Percentiles rank a stretch among this genome's conserved stretches.
Conservation (phyloP, 1,140 invertebrate genomes). For the Drosophila auraria region DNA sequence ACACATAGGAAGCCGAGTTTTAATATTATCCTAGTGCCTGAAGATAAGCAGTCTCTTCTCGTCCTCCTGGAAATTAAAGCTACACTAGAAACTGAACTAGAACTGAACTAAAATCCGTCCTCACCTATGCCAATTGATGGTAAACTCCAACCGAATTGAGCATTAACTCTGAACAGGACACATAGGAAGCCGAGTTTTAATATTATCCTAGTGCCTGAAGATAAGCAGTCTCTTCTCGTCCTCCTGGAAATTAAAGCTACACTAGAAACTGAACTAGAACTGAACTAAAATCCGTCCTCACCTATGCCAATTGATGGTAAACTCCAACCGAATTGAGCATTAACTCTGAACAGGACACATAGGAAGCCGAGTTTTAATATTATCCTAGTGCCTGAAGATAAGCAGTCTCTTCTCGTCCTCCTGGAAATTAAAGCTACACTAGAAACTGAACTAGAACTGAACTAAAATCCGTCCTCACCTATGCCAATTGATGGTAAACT, state of each 20-base stretch:
- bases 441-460: neutral
- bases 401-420: slow-evolving; percentile 27
- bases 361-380: slow-evolving; percentile 53
- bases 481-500: slow-evolving; percentile 37
- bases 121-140: slow-evolving; percentile 40
- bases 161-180: slow-evolving; percentile 43
- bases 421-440: slow-evolving; percentile 43
- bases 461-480: slow-evolving; percentile 14
- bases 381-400: slow-evolving; percentile 38
- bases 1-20: slow-evolving; percentile 54
- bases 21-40: slow-evolving; percentile 46
- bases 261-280: neutral
- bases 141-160: slow-evolving; percentile 9
- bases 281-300: slow-evolving; percentile 4
- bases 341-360: slow-evolving; percentile 41
- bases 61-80: slow-evolving; percentile 45
- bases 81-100: neutral
- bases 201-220: slow-evolving; percentile 40
- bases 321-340: slow-evolving; percentile 30
- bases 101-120: slow-evolving; percentile 1
- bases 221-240: slow-evolving; percentile 20
- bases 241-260: slow-evolving; percentile 46
- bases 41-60: slow-evolving; percentile 22
- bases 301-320: slow-evolving; percentile 40
- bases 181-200: slow-evolving; percentile 57